Conservation (phyloP, 2,888 invertebrate species). For the Eupithecia inturbata region DNA sequence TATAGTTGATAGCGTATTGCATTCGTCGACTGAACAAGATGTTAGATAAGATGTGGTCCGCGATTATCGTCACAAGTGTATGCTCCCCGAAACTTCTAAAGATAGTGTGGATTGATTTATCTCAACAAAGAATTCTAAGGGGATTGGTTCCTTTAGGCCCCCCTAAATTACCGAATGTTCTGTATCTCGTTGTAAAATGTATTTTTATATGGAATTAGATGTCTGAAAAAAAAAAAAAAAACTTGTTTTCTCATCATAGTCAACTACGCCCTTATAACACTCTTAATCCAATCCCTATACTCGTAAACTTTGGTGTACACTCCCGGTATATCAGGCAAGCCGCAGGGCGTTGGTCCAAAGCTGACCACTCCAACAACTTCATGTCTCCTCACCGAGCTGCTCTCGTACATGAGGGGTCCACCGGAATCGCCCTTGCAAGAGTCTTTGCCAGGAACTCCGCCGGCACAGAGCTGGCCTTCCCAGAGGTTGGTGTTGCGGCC, state of each 20-base stretch:
- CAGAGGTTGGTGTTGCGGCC: constrained; percentile 47
- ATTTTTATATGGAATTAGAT: not conserved
- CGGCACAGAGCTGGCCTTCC: constrained; percentile 81
- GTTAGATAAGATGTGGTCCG: too few relatives aligned
- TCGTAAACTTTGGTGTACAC: constrained; percentile 85
- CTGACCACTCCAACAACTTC: constrained; percentile 84
- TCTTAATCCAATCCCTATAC: constrained; percentile 84
- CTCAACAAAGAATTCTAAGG: not conserved
- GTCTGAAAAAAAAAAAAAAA: not conserved
- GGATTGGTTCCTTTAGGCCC: not conserved
- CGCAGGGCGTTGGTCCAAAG: constrained; percentile 86
- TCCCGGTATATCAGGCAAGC: constrained; percentile 83
- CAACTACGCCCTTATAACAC: constrained; percentile 9
- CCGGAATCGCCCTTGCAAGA: constrained; percentile 87
- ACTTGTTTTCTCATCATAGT: not conserved
- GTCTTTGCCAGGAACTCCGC: constrained; percentile 82
- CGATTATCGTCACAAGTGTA: too few relatives aligned
- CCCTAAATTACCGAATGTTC: not conserved
- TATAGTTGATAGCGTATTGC: not conserved
- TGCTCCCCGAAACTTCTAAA: not conserved
- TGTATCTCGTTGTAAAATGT: not conserved
- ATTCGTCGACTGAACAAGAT: not conserved
- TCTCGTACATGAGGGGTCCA: constrained; percentile 82
- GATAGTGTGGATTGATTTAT: not conserved
- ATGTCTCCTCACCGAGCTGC: constrained; percentile 33